phyloP scores from a whole-genome alignment of 2,797 vertebrate genomes.

The Lepilemur ruficaudatus region DNA sequence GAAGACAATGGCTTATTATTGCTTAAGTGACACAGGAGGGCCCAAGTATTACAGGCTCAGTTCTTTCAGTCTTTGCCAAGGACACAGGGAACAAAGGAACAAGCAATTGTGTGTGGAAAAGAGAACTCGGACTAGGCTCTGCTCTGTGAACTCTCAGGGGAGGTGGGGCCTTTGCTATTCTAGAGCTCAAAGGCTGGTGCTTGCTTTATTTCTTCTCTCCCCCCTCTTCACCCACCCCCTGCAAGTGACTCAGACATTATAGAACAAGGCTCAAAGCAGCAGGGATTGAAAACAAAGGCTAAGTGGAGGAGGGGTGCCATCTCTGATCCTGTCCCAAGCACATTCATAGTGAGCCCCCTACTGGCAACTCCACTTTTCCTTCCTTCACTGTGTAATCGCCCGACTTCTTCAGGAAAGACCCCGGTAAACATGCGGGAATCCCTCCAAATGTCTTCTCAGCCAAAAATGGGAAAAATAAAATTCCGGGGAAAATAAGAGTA shows the following conservation, averaged over 20 bases:
- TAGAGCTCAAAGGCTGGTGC: slow-evolving; percentile 68
- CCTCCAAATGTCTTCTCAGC: neutral
- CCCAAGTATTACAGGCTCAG: slow-evolving; percentile 83
- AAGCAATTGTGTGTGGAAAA: slow-evolving; percentile 77
- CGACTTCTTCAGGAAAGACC: neutral
- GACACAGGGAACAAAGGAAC: slow-evolving; percentile 86
- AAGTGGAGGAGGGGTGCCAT: slow-evolving; percentile 69
- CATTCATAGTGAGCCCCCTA: slow-evolving; percentile 88
- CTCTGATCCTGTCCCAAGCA: slow-evolving; percentile 52
- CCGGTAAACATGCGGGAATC: neutral
- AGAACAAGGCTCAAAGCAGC: slow-evolving; percentile 66
- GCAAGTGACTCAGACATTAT: slow-evolving; percentile 72
- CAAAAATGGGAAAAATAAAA: neutral
- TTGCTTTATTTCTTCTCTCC: slow-evolving; percentile 19
- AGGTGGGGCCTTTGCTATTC: slow-evolving; percentile 74
- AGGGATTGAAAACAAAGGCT: slow-evolving; percentile 60
- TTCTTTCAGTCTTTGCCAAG: slow-evolving; percentile 91
- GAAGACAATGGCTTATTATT: slow-evolving; percentile 92
- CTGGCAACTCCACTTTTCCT: slow-evolving; percentile 72
- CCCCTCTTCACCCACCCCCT: neutral
- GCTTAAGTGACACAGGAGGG: slow-evolving; percentile 89
- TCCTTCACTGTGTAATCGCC: neutral
- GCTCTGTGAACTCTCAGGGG: slow-evolving; percentile 71
- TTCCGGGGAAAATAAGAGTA: neutral
- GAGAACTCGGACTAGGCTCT: slow-evolving; percentile 72